A percentile compares a stretch with the other conserved stretches of the same genome.
Conservation (phyloP, 1,140 invertebrate species). For the Magallana ariakensis region DNA sequence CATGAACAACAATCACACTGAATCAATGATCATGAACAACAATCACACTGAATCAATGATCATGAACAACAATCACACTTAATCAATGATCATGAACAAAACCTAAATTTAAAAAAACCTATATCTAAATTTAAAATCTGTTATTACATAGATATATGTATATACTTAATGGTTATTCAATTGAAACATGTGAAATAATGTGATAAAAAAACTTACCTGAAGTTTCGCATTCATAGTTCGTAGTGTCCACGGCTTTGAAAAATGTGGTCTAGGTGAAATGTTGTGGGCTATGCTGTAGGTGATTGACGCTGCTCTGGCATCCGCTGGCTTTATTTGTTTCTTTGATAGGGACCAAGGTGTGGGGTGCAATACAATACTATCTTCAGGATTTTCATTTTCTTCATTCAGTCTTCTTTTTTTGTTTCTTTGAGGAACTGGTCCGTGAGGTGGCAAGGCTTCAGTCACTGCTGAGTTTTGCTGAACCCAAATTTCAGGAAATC, state of each 20-base stretch:
- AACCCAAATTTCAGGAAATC: constrained; percentile 1
- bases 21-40: too few species aligned
- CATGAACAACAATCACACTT: too few species aligned
- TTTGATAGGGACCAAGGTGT: constrained; percentile 10
- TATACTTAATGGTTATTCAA: too few species aligned
- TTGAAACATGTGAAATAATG: too few species aligned
- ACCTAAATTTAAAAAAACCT: neutral
- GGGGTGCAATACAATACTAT: neutral
- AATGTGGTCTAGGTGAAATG: neutral
- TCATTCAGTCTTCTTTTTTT: constrained; percentile 1
- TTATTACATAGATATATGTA: too few species aligned
- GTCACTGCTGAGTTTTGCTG: neutral
- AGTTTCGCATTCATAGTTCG: neutral
- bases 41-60: too few species aligned
- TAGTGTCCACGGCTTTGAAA: constrained; percentile 18
- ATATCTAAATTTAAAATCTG: too few species aligned
- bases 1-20: too few species aligned
- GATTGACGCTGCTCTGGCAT: neutral
- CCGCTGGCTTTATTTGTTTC: constrained; percentile 1
- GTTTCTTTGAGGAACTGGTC: neutral
- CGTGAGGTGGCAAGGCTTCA: neutral
- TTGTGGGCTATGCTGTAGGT: neutral
- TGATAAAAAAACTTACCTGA: too few species aligned
- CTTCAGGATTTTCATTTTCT: neutral
- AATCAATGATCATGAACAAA: too few species aligned